phyloP scores from a whole-genome alignment of 2,888 invertebrate species.

The Oxycera nigricornis region DNA sequence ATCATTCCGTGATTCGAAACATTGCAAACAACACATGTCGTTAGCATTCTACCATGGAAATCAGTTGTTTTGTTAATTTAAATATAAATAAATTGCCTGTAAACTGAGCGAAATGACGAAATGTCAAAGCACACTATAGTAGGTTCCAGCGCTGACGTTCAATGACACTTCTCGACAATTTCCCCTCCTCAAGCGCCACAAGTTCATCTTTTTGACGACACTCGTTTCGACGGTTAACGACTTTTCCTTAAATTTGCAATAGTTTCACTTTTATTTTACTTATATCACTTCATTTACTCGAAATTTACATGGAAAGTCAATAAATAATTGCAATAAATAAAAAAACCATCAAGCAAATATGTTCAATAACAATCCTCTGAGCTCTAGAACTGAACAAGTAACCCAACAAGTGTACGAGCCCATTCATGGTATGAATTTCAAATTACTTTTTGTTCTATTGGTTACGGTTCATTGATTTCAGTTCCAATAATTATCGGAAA shows the following conservation, averaged over 20 bases:
- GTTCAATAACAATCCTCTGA: conserved; percentile 24
- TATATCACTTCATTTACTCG: not conserved
- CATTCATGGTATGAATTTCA: not conserved
- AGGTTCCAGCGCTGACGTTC: not conserved
- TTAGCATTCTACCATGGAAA: conserved; percentile 21
- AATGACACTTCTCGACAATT: not conserved
- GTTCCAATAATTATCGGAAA: conserved; percentile 55
- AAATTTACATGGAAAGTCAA: conserved; percentile 5
- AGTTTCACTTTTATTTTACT: not conserved
- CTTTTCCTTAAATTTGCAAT: not conserved
- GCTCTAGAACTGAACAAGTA: conserved; percentile 3
- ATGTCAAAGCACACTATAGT: not conserved
- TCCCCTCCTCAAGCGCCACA: conserved; percentile 5
- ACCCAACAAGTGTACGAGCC: conserved; percentile 20
- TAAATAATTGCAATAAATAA: conserved; percentile 1
- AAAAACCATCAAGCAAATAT: conserved; percentile 5
- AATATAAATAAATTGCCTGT: no score
- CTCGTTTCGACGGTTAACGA: not conserved
- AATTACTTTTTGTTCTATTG: not conserved
- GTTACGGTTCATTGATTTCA: conserved; percentile 40
- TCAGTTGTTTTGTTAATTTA: no score
- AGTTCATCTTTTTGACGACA: not conserved
- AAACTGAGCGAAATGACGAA: no score
- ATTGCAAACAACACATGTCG: conserved; percentile 42
- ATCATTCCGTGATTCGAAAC: conserved; percentile 38